Conservation (phyloP, 2,888 invertebrate species). For the Pyrochroa serraticornis region DNA sequence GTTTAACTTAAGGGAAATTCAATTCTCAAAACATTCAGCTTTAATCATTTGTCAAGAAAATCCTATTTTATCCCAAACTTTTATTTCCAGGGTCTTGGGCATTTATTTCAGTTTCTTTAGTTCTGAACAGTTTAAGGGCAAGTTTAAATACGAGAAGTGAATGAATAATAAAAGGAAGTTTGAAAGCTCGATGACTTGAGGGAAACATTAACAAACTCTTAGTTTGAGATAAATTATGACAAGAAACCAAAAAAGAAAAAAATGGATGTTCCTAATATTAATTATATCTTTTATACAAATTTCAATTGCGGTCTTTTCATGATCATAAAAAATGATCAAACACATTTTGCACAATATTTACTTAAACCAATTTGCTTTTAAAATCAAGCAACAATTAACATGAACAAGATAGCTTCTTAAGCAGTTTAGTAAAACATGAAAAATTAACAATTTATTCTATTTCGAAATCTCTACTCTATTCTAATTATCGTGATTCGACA, state of each 20-base stretch:
- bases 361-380: too few relatives aligned
- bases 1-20: conserved; percentile 34
- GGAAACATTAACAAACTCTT: background rate
- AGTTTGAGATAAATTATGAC: background rate
- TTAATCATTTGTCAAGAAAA: conserved; percentile 35
- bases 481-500: too few relatives aligned
- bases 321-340: too few relatives aligned
- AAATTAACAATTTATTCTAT: too few relatives aligned
- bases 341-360: too few relatives aligned
- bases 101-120: conserved; percentile 14
- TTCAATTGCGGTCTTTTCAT: too few relatives aligned
- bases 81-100: conserved; percentile 5
- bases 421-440: too few relatives aligned
- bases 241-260: background rate
- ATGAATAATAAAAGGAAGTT: background rate
- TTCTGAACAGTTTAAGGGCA: background rate
- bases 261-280: background rate
- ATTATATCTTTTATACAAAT: too few relatives aligned
- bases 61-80: conserved; percentile 26
- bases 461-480: too few relatives aligned
- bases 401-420: too few relatives aligned
- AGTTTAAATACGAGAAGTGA: too few relatives aligned
- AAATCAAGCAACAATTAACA: too few relatives aligned
- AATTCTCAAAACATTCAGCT: conserved; percentile 33
- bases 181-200: background rate